These are phyloP conservation scores for Anthoscopus minutus DNA, from an alignment of 2,113 vertebrate species.

Conservation along the genomic window DNA sequence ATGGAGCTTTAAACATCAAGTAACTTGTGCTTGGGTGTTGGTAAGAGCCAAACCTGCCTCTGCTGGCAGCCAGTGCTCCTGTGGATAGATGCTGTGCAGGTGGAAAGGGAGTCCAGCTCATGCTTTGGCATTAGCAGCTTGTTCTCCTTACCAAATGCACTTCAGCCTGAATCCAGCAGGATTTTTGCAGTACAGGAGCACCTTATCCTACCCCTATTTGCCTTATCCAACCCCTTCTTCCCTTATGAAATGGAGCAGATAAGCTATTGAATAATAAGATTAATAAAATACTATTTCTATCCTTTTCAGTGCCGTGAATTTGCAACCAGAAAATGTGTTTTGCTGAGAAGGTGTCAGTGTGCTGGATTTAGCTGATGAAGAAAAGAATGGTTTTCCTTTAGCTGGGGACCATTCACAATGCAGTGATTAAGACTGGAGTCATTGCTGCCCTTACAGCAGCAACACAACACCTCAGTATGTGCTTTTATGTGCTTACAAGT, in stretches of 20 bases:
- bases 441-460: background rate
- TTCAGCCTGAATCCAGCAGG: background rate
- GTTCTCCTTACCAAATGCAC: conserved; percentile 4
- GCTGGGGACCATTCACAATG: background rate
- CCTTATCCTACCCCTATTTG: background rate
- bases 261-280: background rate
- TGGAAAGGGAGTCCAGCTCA: background rate
- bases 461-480: background rate
- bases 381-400: background rate
- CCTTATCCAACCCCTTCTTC: background rate
- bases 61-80: background rate
- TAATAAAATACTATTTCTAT: background rate
- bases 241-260: background rate
- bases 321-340: background rate
- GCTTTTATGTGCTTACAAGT: background rate
- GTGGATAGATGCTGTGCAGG: background rate
- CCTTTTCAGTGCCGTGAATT: background rate
- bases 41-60: background rate
- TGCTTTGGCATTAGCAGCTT: background rate
- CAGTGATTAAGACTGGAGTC: background rate
- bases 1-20: background rate
- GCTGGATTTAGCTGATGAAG: background rate
- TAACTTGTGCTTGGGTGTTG: background rate
- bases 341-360: background rate
- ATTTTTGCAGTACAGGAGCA: background rate